phyloP scores from a whole-genome alignment of 92 coral and sea anemone genomes.

The Isaurus tuberculatus region DNA sequence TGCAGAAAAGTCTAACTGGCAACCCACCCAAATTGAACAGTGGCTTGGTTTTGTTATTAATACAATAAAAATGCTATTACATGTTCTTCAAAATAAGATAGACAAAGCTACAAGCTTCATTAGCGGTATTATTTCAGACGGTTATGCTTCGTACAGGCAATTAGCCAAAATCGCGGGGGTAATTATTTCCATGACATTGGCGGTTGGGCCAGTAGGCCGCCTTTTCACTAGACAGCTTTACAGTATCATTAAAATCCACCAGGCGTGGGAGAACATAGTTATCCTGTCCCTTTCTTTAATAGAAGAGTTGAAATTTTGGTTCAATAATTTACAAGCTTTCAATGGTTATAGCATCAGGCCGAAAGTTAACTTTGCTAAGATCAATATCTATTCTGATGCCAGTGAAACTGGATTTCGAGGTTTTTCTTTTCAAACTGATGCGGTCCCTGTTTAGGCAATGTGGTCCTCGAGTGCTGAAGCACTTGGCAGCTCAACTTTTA shows the following conservation, averaged over 20 bases:
- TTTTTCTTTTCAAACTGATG: background rate
- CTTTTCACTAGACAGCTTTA: too few relatives aligned
- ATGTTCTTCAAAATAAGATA: background rate
- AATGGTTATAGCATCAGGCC: background rate
- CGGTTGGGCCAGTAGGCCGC: background rate
- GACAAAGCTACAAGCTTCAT: too few relatives aligned
- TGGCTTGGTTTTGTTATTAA: background rate
- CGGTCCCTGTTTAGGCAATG: too few relatives aligned
- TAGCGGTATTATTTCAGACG: background rate
- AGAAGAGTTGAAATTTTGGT: background rate
- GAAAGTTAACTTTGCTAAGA: slow-evolving; percentile 4
- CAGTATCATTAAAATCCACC: background rate
- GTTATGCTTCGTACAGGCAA: background rate
- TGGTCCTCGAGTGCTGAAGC: background rate
- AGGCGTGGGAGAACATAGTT: background rate
- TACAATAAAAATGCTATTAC: background rate
- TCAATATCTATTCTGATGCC: background rate
- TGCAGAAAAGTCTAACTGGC: background rate
- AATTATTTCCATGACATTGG: background rate
- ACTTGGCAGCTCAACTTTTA: background rate
- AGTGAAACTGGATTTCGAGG: slow-evolving; percentile 11
- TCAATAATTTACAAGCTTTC: background rate
- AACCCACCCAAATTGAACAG: background rate
- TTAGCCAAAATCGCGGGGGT: slow-evolving; percentile 26
- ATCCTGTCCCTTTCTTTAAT: background rate